Base-by-base conservation (phyloP, 2,797 vertebrate genomes). In the Philypnodon macrostomus region DNA sequence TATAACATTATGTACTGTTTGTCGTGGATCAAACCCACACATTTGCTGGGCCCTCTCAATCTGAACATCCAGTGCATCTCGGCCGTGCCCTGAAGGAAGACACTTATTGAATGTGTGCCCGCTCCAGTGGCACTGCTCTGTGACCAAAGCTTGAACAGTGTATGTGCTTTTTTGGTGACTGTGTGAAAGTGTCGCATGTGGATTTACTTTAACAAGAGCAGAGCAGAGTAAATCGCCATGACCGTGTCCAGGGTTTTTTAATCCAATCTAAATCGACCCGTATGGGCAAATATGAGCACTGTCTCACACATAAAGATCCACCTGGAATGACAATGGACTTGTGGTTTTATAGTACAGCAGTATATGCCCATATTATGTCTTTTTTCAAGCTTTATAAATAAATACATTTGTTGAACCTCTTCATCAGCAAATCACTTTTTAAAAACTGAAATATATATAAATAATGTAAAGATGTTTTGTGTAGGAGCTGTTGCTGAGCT, bases 81-180 rank as follows among this genome's bases (percentile, higher is more conserved):
- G 42, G 46, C 35, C 10, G 33, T 44, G 45, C 58, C 58, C 55
- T 40, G 16, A 56, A 73, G 56, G 63, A 45, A 58, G 63, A 62
- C 52, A 52, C 45, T 47, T 42, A 26, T 32, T 59, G 58, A 39
- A 54, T 66, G 26, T 37, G 27, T 18, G 15, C 51, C 41, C 40
- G 45, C 56, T 68, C 47, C 16, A 41, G 32, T 33, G 32, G 26
- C 42, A 26, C 58, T 17, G 13, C 44, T 51, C 49, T 7, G 29
- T 13, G 18, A 16, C 45, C 33, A 39, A 30, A 53, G 17, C 15
- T 39, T n/a, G n/a, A n/a, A 47, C 34, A 62, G 32, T 19, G 9
- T 33, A 26, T 9, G 61, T 27, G 69, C 53, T 27, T 69, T 65
- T 51, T 50, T 51, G 41, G 57, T 44, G 58, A 48, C n/a, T 8